A percentile compares a stretch with the other conserved stretches of the same genome.
These are phyloP conservation scores for Epizoanthus ramosus DNA, from an alignment of 92 coral and sea anemone species.

Conservation along the genomic window DNA sequence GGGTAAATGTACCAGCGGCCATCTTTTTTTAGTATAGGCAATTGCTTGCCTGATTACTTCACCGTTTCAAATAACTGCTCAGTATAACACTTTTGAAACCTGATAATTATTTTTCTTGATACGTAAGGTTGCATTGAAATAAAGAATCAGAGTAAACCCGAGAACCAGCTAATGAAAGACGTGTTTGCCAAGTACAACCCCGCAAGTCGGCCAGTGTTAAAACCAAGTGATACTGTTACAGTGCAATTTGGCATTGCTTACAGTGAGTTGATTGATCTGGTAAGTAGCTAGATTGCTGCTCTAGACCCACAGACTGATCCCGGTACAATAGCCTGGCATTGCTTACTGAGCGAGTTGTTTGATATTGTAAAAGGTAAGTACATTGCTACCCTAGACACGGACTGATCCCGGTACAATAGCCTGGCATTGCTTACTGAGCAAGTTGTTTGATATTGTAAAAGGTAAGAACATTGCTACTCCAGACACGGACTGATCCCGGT, in stretches of 20 bases:
- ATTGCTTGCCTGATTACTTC: too few species aligned
- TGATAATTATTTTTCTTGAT: not conserved
- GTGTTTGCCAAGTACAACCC: not conserved
- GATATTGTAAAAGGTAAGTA: too few species aligned
- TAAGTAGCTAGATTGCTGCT: not conserved
- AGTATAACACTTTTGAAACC: too few species aligned
- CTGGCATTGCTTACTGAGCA: not conserved
- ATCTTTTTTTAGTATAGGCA: too few species aligned
- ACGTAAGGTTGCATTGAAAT: not conserved
- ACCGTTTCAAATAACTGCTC: too few species aligned
- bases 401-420: too few species aligned
- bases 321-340: too few species aligned
- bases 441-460: not conserved
- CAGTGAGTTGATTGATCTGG: slow-evolving; percentile 7
- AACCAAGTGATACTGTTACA: not conserved
- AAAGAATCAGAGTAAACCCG: not conserved
- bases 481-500: too few species aligned
- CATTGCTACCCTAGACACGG: too few species aligned
- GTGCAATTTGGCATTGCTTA: not conserved
- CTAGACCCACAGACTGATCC: too few species aligned
- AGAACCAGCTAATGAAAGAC: not conserved
- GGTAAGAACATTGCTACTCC: not conserved
- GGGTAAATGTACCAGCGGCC: too few species aligned
- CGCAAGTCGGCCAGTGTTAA: not conserved
- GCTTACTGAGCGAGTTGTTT: too few species aligned